phyloP scores from a whole-genome alignment of 2,113 vertebrate species.

The Pheucticus melanocephalus region DNA sequence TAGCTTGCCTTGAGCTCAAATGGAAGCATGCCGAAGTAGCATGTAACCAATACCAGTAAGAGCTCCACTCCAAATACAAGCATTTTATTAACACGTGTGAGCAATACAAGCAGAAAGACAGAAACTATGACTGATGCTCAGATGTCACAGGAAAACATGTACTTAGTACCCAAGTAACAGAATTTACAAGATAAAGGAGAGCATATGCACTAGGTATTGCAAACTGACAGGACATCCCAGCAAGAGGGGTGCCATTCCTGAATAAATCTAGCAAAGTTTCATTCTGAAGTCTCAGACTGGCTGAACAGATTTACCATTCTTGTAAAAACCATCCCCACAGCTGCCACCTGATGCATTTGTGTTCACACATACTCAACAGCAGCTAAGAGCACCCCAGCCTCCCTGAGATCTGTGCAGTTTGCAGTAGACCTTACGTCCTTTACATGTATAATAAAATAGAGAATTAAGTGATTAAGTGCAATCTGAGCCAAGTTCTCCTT shows the following conservation, averaged over 20 bases:
- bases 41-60: rapidly evolving
- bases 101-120: background rate
- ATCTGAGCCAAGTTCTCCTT: background rate
- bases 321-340: background rate
- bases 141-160: background rate
- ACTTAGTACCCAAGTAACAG: background rate
- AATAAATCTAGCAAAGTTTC: background rate
- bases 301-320: background rate
- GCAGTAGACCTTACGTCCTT: background rate
- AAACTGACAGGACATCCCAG: background rate
- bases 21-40: background rate
- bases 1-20: background rate
- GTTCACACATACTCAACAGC: background rate
- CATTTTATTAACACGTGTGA: background rate
- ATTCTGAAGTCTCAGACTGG: background rate
- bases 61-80: background rate
- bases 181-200: background rate
- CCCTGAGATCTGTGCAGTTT: background rate
- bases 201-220: background rate
- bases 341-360: background rate
- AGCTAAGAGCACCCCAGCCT: background rate
- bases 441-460: background rate
- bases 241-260: background rate
- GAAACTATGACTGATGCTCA: background rate
- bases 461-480: background rate